phyloP scores from a whole-genome alignment of 37 sponge, comb jelly and placozoan species.

The Lycopodina hypogea region DNA sequence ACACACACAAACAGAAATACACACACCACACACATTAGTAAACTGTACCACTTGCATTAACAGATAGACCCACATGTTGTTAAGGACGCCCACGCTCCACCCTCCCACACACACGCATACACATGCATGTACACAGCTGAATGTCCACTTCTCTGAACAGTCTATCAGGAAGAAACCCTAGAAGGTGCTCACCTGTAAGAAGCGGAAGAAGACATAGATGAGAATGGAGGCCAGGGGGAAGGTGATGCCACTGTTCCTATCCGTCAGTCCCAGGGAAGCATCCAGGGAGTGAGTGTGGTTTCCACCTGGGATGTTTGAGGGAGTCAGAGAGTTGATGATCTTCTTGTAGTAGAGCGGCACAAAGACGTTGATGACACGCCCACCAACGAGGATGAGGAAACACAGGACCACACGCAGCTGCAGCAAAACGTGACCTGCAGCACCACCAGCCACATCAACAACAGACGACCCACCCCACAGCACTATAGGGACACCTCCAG shows the following conservation, averaged over 20 bases:
- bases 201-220: slow-evolving; percentile 73
- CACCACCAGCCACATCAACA: too few species aligned
- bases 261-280: slow-evolving; percentile 8
- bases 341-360: slow-evolving; percentile 95
- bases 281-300: slow-evolving; percentile 29
- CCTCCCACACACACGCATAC: too few species aligned
- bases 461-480: too few species aligned
- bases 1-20: slow-evolving; percentile 1
- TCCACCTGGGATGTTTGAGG: background rate
- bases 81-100: too few species aligned
- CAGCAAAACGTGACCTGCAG: slow-evolving; percentile 52
- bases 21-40: background rate
- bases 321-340: slow-evolving; percentile 75
- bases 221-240: slow-evolving; percentile 45
- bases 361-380: slow-evolving; percentile 87
- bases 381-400: slow-evolving; percentile 70
- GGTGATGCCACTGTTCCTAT: slow-evolving; percentile 18
- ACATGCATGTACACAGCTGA: too few species aligned
- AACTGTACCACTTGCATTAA: background rate
- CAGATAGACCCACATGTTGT: too few species aligned
- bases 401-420: slow-evolving; percentile 85
- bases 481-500: too few species aligned
- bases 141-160: too few species aligned
- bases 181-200: slow-evolving; percentile 66
- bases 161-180: too few species aligned